Base-by-base conservation (phyloP, 35 echinoderm and acorn worm species). In the Lytechinus pictus region DNA sequence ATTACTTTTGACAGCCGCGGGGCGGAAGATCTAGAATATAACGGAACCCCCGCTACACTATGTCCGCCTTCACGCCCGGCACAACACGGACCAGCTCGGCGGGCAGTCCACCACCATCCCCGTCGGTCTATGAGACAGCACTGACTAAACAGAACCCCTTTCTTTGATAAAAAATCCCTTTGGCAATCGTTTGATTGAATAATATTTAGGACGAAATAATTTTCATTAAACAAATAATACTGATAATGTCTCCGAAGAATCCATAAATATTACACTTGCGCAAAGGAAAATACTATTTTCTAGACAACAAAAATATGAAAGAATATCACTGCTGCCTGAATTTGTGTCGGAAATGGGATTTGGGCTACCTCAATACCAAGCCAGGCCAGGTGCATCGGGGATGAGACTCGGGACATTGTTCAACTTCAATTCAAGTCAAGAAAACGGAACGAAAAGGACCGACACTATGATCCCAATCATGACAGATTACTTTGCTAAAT, bases 31-130 rank as follows among this genome's bases (percentile, higher is more conserved):
- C 88, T 52, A 90, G 29, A 90, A 90, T 0, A 54, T 3, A 90
- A 90, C 28, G 52, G 88, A 33, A 44, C 28, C 88, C 88, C 29
- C 28, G 88, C 88, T 52, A 90, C 88, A 90, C 28, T 52, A 5
- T 54, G 52, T 9, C 29, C 88, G 29, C 29, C 28, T 52, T 10
- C 88, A 52, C 88, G 88, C 29, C 88, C 9, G 88, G 88, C 28
- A 9, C 28, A 21, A 90, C 88, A 90, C 88, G 88, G 88, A 54
- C 88, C 29, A 52, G 88, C 88, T 90, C 88, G 29, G 88, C 28
- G 88, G 88, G 88, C 52, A 44, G 88, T 90, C 88, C 52, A 54
- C 24, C 28, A 52, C 28, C 14, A 52, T 44, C 0, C 88, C 88
- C 88, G 88, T 9, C 28, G 52, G 88, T 90, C 52, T 90, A 27